Evolutionary conservation across 2,113 vertebrate genomes (phyloP).

Genomic region (Hyaena hyaena): DNA sequence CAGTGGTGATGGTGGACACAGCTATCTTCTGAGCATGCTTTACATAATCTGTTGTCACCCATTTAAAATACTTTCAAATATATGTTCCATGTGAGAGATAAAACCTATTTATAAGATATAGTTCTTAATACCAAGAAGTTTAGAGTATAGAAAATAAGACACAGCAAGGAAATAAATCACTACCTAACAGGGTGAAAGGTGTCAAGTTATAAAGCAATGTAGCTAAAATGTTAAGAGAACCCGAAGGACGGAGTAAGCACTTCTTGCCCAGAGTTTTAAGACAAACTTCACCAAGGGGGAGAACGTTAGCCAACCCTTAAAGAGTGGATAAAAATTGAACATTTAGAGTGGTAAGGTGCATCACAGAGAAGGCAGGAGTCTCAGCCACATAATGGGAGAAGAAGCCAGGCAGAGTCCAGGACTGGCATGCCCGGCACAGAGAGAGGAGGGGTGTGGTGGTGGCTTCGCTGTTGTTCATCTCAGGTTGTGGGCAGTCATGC

Average conservation of each 20-base stretch:
- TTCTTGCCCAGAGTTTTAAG: not conserved
- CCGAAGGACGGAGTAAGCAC: not conserved
- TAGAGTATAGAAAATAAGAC: not conserved
- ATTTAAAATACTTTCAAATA: not conserved
- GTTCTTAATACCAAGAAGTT: not conserved
- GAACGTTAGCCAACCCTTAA: not conserved
- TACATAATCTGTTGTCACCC: not conserved
- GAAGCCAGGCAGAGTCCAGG: not conserved
- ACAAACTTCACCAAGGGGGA: not conserved
- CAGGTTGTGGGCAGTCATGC: not conserved
- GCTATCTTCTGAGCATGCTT: not conserved
- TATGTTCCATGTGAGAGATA: not conserved
- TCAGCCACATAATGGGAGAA: not conserved
- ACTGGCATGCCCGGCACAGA: fast-evolving
- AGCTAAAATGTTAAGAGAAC: not conserved
- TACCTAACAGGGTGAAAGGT: no score
- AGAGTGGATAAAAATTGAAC: not conserved
- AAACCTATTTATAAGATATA: not conserved
- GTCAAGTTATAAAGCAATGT: not conserved
- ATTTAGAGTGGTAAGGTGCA: not conserved
- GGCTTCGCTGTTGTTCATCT: not conserved
- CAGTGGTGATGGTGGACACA: not conserved
- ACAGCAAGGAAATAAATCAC: not conserved
- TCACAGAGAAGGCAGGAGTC: not conserved
- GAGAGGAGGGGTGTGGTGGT: no score